A percentile compares a stretch with the other conserved stretches of the same genome.
These are phyloP conservation scores for Cygnus buccinator DNA, from an alignment of 2,113 vertebrate species.

Conservation along the genomic window DNA sequence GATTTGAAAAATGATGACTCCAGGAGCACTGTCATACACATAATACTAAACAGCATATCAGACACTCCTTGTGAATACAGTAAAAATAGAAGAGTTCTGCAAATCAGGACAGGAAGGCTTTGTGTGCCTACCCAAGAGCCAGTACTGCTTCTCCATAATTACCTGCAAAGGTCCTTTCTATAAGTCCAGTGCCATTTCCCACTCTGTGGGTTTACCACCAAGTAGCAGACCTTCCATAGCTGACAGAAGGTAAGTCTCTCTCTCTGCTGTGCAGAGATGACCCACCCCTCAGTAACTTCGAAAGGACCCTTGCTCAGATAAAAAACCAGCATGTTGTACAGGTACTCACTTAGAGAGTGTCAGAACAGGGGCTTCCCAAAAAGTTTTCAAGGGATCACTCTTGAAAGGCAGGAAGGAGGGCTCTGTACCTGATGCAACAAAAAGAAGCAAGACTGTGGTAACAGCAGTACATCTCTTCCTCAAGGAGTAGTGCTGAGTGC, in stretches of 20 bases:
- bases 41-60: not conserved
- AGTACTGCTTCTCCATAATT: not conserved
- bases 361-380: not conserved
- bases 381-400: not conserved
- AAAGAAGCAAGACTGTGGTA: not conserved
- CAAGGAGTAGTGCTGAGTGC: not conserved
- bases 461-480: not conserved
- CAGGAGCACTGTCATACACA: not conserved
- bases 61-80: not conserved
- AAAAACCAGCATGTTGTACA: not conserved
- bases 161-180: not conserved
- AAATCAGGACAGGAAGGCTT: not conserved
- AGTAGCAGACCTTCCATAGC: not conserved
- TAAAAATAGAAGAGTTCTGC: not conserved
- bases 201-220: not conserved
- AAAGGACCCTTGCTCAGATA: no score
- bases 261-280: not conserved
- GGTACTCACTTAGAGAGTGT: no score
- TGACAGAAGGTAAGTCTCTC: no score
- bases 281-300: no score
- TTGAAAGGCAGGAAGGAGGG: not conserved
- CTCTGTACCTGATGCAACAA: not conserved
- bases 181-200: not conserved
- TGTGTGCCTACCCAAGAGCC: not conserved
- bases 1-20: not conserved